Evolutionary conservation across 1,140 invertebrate species (phyloP).

Genomic region (Pseudomyrmex dendroicus): DNA sequence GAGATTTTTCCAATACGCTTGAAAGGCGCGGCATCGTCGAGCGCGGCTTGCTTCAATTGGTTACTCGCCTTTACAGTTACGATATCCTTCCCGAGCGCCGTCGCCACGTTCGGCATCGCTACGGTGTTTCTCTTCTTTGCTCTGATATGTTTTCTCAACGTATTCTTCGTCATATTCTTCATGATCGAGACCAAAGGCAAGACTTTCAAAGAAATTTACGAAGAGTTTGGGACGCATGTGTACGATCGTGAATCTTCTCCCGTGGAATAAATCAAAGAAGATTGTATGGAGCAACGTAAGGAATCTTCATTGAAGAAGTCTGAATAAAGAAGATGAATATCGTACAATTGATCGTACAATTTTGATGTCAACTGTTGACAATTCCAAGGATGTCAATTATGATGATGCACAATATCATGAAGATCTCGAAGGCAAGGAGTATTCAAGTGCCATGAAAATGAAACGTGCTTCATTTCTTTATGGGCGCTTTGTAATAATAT

Average conservation of each 20-base stretch:
- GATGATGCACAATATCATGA: too few relatives aligned
- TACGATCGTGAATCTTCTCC: background rate
- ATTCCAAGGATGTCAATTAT: too few relatives aligned
- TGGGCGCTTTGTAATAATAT: too few relatives aligned
- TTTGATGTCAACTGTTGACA: too few relatives aligned
- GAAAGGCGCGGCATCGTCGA: conserved; percentile 87
- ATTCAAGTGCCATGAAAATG: too few relatives aligned
- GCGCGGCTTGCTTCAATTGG: conserved; percentile 90
- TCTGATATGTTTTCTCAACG: conserved; percentile 86
- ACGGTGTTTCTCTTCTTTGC: conserved; percentile 90
- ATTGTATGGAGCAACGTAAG: background rate
- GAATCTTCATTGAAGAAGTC: too few relatives aligned
- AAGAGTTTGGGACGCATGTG: conserved; percentile 68
- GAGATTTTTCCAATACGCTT: conserved; percentile 89
- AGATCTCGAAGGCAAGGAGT: too few relatives aligned
- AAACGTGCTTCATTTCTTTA: too few relatives aligned
- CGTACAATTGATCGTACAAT: too few relatives aligned
- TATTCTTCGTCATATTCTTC: conserved; percentile 87
- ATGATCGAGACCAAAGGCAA: conserved; percentile 90
- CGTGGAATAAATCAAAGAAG: background rate
- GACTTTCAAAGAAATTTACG: conserved; percentile 87
- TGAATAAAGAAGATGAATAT: too few relatives aligned
- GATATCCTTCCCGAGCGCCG: conserved; percentile 87
- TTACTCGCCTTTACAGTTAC: conserved; percentile 89
- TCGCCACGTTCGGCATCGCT: conserved; percentile 85